phyloP scores from a whole-genome alignment of 2,888 invertebrate species.

The Lomographa bimaculata region DNA sequence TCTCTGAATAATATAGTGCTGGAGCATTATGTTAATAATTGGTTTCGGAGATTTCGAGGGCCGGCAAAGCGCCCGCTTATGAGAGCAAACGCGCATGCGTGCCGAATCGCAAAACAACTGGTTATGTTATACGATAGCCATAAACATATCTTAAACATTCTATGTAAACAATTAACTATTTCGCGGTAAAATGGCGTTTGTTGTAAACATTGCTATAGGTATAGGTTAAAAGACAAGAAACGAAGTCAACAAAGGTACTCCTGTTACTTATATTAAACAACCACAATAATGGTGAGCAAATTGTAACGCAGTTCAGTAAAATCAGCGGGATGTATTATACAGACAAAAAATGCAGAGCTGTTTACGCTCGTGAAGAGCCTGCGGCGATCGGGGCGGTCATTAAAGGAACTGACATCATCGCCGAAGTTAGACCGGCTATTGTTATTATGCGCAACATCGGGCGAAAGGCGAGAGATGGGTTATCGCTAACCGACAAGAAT shows the following conservation, averaged over 20 bases:
- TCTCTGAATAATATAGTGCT: constrained; percentile 64
- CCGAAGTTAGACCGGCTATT: constrained; percentile 64
- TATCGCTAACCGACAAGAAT: constrained; percentile 64
- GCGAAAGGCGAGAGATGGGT: constrained; percentile 67
- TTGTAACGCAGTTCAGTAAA: constrained; percentile 36
- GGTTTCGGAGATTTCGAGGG: constrained; percentile 54
- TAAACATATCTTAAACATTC: constrained; percentile 59
- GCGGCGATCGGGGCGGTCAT: constrained; percentile 57
- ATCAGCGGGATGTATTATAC: constrained; percentile 43
- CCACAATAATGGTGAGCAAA: constrained; percentile 15
- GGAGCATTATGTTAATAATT: constrained; percentile 65
- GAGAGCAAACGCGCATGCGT: constrained; percentile 57
- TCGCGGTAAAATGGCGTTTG: constrained; percentile 30
- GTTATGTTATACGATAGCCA: constrained; percentile 53
- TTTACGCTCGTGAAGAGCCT: constrained; percentile 64
- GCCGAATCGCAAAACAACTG: constrained; percentile 67
- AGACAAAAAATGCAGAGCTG: constrained; percentile 48
- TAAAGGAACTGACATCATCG: constrained; percentile 81
- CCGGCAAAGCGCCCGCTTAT: constrained; percentile 44
- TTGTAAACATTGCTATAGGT: constrained; percentile 38
- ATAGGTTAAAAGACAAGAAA: constrained; percentile 38
- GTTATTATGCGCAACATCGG: constrained; percentile 63
- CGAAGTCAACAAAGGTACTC: constrained; percentile 38
- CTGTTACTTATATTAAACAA: no score
- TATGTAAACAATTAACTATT: constrained; percentile 48